phyloP scores from a whole-genome alignment of 2,797 vertebrate species.

The Enteromius viviparus region DNA sequence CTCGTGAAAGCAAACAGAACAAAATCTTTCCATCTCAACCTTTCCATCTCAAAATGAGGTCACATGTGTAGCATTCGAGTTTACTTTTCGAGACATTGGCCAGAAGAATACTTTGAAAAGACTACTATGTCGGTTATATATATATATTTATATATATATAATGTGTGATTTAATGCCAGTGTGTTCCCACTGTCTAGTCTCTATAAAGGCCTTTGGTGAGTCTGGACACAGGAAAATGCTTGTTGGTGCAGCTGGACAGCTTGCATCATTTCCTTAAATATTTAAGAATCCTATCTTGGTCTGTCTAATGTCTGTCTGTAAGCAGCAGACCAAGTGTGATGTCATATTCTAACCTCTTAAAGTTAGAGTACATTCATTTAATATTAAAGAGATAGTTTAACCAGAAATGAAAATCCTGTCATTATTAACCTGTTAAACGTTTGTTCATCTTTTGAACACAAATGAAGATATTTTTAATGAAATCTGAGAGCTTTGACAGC shows the following conservation, averaged over 20 bases:
- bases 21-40: constrained; percentile 10
- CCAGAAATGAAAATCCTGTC: too few species aligned
- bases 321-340: neutral
- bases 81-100: neutral
- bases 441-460: neutral
- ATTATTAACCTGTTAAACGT: neutral
- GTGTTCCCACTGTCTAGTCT: neutral
- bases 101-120: neutral
- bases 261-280: constrained; percentile 26
- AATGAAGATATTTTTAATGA: neutral
- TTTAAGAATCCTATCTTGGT: constrained; percentile 9
- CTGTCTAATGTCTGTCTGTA: neutral
- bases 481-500: too few species aligned
- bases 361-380: neutral
- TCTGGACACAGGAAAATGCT: neutral
- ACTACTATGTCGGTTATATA: neutral
- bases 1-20: neutral
- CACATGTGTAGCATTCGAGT: neutral
- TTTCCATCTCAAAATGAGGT: neutral
- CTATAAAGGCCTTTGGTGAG: neutral
- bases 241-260: constrained; percentile 39
- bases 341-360: neutral
- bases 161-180: neutral
- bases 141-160: neutral
- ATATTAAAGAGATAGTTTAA: neutral